These are phyloP conservation scores for Pogonocichla stellata DNA, from an alignment of 2,113 vertebrate species.

Conservation along the genomic window DNA sequence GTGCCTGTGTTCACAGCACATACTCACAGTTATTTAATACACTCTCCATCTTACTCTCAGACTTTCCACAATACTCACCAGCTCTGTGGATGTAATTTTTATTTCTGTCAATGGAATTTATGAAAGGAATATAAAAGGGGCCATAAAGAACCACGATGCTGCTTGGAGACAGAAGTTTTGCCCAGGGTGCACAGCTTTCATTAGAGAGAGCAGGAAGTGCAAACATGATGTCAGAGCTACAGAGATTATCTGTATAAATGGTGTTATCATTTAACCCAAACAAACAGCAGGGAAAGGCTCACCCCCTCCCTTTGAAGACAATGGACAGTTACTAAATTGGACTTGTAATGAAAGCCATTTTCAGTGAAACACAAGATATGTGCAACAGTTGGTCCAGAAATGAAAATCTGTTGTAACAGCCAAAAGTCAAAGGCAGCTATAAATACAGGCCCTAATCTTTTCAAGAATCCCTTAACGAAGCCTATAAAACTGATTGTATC, in stretches of 20 bases:
- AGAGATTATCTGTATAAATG: conserved; percentile 30
- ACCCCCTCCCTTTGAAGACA: conserved; percentile 13
- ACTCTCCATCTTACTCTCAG: not conserved
- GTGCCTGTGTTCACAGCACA: not conserved
- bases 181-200: not conserved
- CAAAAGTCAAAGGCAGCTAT: conserved; percentile 59
- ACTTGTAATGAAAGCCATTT: conserved; percentile 25
- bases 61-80: not conserved
- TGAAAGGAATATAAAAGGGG: conserved; percentile 8
- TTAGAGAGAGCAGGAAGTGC: conserved; percentile 33
- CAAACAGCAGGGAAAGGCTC: conserved; percentile 8
- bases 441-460: conserved; percentile 33
- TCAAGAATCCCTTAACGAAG: conserved; percentile 41
- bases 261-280: conserved; percentile 51
- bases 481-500: conserved; percentile 53
- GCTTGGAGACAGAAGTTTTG: conserved; percentile 12
- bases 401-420: conserved; percentile 19
- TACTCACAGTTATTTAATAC: not conserved
- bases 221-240: conserved; percentile 13
- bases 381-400: conserved; percentile 16
- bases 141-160: not conserved
- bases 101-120: conserved; percentile 9
- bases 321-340: not conserved
- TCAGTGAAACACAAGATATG: not conserved
- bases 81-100: not conserved